Evolutionary conservation across 2,888 invertebrate genomes (phyloP).

Genomic region (Lamproptera curius): DNA sequence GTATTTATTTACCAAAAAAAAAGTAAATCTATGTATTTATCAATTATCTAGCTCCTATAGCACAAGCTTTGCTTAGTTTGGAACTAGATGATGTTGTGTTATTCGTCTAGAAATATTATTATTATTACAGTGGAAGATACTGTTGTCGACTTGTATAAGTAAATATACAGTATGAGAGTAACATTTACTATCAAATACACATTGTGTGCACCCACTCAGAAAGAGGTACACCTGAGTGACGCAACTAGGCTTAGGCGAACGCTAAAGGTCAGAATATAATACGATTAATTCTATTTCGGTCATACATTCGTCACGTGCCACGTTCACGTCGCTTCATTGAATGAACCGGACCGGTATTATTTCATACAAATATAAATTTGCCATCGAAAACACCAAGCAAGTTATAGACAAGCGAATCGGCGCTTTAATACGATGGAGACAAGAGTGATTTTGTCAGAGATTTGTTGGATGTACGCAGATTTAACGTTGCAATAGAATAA

Average conservation of each 20-base stretch:
- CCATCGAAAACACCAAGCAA: slow-evolving; percentile 9
- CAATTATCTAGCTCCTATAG: too few species aligned
- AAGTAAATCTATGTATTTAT: too few species aligned
- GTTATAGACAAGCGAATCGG: slow-evolving; percentile 15
- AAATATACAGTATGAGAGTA: too few species aligned
- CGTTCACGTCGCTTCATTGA: slow-evolving; percentile 38
- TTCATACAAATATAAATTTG: slow-evolving; percentile 31
- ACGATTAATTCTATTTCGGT: slow-evolving; percentile 28
- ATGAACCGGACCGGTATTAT: slow-evolving; percentile 58
- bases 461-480: background rate
- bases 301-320: slow-evolving; percentile 28
- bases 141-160: too few species aligned
- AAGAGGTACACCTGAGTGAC: too few species aligned
- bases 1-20: too few species aligned
- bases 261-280: slow-evolving; percentile 27
- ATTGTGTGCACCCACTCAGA: too few species aligned
- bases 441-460: slow-evolving; percentile 7
- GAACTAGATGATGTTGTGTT: too few species aligned
- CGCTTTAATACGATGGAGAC: slow-evolving; percentile 13
- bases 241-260: slow-evolving; percentile 12
- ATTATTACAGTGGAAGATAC: too few species aligned
- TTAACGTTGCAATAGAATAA: slow-evolving; percentile 32
- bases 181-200: too few species aligned
- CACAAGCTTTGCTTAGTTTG: too few species aligned
- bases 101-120: too few species aligned